phyloP scores from a whole-genome alignment of 2,113 vertebrate genomes.

The Oryzias curvinotus region DNA sequence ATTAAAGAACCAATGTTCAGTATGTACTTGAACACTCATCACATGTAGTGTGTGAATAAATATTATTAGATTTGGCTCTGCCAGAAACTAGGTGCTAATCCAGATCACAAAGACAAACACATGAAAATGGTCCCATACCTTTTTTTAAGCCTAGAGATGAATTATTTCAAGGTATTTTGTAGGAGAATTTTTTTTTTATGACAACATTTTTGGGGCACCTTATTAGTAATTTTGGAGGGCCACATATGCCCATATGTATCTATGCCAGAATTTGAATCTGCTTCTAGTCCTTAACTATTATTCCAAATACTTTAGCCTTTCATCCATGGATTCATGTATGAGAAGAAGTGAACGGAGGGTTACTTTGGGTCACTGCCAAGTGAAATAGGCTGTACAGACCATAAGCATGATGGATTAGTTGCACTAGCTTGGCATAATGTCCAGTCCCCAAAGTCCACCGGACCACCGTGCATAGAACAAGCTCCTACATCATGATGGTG shows the following conservation, averaged over 20 bases:
- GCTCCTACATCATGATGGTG: conserved; percentile 69
- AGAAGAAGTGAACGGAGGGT: conserved; percentile 49
- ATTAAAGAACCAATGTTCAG: too few species aligned
- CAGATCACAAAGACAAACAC: background rate
- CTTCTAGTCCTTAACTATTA: conserved; percentile 28
- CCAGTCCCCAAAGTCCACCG: conserved; percentile 52
- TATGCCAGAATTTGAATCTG: conserved; percentile 13
- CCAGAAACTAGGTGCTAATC: background rate
- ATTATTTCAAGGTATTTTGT: background rate
- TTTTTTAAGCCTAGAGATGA: background rate
- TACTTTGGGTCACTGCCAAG: conserved; percentile 54
- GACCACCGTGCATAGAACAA: conserved; percentile 59
- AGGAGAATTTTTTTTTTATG: background rate
- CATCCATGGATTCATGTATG: conserved; percentile 53
- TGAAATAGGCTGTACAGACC: conserved; percentile 59
- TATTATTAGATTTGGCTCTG: background rate
- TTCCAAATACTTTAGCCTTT: conserved; percentile 20
- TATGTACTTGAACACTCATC: too few species aligned
- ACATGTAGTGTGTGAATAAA: too few species aligned
- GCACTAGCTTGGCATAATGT: conserved; percentile 63
- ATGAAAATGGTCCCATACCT: background rate
- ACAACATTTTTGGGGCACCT: background rate
- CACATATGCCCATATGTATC: conserved; percentile 4
- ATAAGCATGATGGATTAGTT: conserved; percentile 69
- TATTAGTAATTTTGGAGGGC: too few species aligned